These are phyloP conservation scores for Ichneumoninae sp. DNA, from an alignment of 2,888 invertebrate species.

Conservation along the genomic window DNA sequence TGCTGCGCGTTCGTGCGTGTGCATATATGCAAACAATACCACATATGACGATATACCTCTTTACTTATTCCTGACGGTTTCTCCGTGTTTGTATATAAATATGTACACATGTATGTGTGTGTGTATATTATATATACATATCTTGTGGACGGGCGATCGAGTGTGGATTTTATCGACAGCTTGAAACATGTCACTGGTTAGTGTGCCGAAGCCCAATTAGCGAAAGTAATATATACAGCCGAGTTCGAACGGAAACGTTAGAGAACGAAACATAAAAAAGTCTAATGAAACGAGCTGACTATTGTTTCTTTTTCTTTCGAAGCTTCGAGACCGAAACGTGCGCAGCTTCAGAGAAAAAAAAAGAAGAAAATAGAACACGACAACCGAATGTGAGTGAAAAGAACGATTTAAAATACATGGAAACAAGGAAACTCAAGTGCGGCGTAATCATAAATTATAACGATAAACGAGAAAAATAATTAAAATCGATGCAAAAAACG, in stretches of 20 bases:
- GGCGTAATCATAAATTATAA: constrained; percentile 28
- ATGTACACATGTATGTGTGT: constrained; percentile 35
- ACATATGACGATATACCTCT: constrained; percentile 48
- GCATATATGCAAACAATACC: constrained; percentile 50
- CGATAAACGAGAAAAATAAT: constrained; percentile 68
- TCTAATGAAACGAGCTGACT: neutral
- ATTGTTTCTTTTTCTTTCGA: neutral
- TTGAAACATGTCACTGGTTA: constrained; percentile 70
- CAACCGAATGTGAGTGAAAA: constrained; percentile 1
- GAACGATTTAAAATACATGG: constrained; percentile 33
- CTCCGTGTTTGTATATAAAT: constrained; percentile 1
- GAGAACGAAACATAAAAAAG: constrained; percentile 24
- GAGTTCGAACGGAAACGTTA: constrained; percentile 30
- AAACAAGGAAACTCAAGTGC: constrained; percentile 30
- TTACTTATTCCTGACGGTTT: constrained; percentile 31
- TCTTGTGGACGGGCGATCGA: constrained; percentile 35
- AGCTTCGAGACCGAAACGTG: neutral
- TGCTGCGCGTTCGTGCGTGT: constrained; percentile 51
- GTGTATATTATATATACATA: neutral
- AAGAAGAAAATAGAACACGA: constrained; percentile 5
- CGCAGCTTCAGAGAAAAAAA: constrained; percentile 14
- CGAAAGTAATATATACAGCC: constrained; percentile 31
- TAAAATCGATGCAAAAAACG: constrained; percentile 72
- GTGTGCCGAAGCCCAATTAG: constrained; percentile 68
- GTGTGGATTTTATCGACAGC: constrained; percentile 63